phyloP scores from a whole-genome alignment of 2,113 vertebrate genomes.

The Pituophis catenifer region DNA sequence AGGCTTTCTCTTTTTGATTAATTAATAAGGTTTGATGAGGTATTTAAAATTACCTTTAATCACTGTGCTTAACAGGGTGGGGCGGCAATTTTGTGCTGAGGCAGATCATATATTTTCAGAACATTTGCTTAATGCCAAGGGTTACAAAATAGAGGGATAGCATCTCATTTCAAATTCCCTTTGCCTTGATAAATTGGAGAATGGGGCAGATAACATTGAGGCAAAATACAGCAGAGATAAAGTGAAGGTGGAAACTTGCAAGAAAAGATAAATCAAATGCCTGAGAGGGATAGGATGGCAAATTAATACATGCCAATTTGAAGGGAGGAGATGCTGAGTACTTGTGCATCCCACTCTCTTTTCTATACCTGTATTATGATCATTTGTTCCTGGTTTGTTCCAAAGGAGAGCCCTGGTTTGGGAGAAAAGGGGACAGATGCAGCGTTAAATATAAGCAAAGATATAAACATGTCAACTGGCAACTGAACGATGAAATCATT shows the following conservation, averaged over 20 bases:
- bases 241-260: background rate
- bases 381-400: background rate
- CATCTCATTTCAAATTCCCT: background rate
- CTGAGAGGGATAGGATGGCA: background rate
- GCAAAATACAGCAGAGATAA: slow-evolving; percentile 1
- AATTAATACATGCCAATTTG: background rate
- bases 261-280: background rate
- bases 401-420: background rate
- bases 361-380: background rate
- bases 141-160: background rate
- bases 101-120: slow-evolving; percentile 9
- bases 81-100: slow-evolving; percentile 12
- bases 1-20: slow-evolving; percentile 31
- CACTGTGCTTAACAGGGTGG: slow-evolving; percentile 15
- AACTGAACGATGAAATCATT: background rate
- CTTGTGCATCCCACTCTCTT: background rate
- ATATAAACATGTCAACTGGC: background rate
- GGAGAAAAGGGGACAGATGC: background rate
- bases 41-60: slow-evolving; percentile 43
- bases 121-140: slow-evolving; percentile 14
- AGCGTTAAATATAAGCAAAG: background rate
- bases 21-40: slow-evolving; percentile 46
- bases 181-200: background rate
- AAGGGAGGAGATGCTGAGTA: background rate
- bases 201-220: background rate